Percentiles rank a stretch among this genome's conserved stretches.
phyloP scores from a whole-genome alignment of 2,797 vertebrate genomes.

The Periophthalmus magnuspinnatus region DNA sequence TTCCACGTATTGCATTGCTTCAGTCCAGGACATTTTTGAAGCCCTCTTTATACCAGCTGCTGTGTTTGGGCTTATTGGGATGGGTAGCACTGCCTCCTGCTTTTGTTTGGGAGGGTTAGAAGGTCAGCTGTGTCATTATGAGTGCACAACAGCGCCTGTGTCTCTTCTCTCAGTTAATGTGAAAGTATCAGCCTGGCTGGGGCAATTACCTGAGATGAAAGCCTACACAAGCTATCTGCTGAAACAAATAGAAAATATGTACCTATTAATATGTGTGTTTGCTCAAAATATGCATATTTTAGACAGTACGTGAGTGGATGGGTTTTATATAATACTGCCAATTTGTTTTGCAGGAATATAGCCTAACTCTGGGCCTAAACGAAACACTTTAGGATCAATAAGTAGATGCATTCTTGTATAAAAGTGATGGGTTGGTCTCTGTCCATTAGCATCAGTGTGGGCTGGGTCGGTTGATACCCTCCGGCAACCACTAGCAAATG shows the following conservation, averaged over 20 bases:
- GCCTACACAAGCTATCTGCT: conserved; percentile 37
- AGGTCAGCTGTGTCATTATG: conserved; percentile 67
- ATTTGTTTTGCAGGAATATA: conserved; percentile 42
- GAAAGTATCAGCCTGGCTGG: conserved; percentile 30
- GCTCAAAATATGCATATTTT: conserved; percentile 28
- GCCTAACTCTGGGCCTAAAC: conserved; percentile 35
- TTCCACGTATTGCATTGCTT: conserved; percentile 57
- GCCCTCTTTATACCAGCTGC: conserved; percentile 63
- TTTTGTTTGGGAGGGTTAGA: conserved; percentile 68
- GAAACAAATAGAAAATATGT: conserved; percentile 51
- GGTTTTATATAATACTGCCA: conserved; percentile 44
- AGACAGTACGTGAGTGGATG: conserved; percentile 17
- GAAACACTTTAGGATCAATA: conserved; percentile 67
- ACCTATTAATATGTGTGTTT: conserved; percentile 54
- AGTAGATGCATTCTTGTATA: conserved; percentile 49
- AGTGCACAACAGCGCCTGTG: conserved; percentile 45
- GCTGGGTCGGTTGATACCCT: conserved; percentile 61
- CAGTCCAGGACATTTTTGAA: conserved; percentile 58
- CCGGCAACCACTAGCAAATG: conserved; percentile 53
- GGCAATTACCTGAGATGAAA: conserved; percentile 61
- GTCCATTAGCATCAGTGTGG: conserved; percentile 47
- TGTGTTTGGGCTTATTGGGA: conserved; percentile 63
- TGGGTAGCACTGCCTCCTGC: conserved; percentile 48
- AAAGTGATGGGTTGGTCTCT: conserved; percentile 34
- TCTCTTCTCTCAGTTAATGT: conserved; percentile 52